Evolutionary conservation across 2,113 vertebrate genomes (phyloP).

Genomic region (Polypterus senegalus): DNA sequence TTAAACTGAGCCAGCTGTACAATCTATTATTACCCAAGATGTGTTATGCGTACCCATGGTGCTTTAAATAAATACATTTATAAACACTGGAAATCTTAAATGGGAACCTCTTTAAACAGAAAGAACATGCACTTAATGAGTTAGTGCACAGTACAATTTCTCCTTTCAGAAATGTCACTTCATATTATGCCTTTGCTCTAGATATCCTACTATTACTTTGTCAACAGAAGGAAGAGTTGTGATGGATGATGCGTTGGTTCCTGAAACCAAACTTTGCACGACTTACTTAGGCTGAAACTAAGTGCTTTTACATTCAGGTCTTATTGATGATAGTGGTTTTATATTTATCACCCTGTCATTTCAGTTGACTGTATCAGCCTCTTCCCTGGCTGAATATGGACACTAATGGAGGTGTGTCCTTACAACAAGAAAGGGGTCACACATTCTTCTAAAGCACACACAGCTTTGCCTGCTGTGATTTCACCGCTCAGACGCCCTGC

Average conservation of each 20-base stretch:
- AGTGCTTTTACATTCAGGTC: conserved; percentile 76
- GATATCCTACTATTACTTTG: conserved; percentile 77
- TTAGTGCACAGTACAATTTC: conserved; percentile 70
- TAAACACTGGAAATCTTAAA: conserved; percentile 59
- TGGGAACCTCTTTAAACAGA: conserved; percentile 63
- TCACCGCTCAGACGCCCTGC: conserved; percentile 2
- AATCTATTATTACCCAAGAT: background rate
- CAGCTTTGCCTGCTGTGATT: conserved; percentile 11
- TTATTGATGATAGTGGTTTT: conserved; percentile 72
- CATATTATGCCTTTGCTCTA: conserved; percentile 60
- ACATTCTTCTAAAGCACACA: conserved; percentile 45
- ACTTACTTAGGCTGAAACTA: conserved; percentile 76
- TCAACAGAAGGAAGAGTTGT: conserved; percentile 64
- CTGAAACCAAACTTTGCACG: conserved; percentile 68
- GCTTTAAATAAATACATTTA: conserved; percentile 69
- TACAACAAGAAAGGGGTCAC: conserved; percentile 49
- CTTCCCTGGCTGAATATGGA: conserved; percentile 58
- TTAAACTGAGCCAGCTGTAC: background rate
- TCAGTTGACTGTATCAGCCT: conserved; percentile 61
- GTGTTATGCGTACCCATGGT: conserved; percentile 43
- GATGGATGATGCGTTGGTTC: conserved; percentile 63
- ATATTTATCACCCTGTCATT: conserved; percentile 79
- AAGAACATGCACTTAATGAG: conserved; percentile 72
- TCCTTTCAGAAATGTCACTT: conserved; percentile 73
- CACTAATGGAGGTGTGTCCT: conserved; percentile 76